Percentiles rank a stretch among this genome's conserved stretches.
phyloP scores from a whole-genome alignment of 1,140 invertebrate species.

The Hylyphantes graminicola region DNA sequence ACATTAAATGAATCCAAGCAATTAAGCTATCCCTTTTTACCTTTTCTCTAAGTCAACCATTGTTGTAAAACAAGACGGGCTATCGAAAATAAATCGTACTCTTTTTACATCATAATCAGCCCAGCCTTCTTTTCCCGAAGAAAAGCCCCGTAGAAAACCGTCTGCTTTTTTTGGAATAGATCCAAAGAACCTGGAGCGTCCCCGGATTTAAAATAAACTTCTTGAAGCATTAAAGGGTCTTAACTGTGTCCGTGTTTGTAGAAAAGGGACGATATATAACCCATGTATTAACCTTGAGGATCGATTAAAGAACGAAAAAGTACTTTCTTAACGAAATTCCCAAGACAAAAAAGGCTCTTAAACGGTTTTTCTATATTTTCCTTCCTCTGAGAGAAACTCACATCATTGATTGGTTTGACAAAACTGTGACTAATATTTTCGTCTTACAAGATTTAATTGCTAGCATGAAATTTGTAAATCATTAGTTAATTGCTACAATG shows the following conservation, averaged over 20 bases:
- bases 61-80: not conserved
- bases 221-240: not conserved
- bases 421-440: too few species aligned
- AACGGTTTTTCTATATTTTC: too few species aligned
- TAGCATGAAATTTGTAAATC: too few species aligned
- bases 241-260: not conserved
- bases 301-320: not conserved
- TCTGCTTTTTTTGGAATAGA: constrained; percentile 12
- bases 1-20: too few species aligned
- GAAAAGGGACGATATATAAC: not conserved
- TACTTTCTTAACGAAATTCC: not conserved
- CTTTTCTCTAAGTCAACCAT: not conserved
- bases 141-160: constrained; percentile 11
- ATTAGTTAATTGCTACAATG: too few species aligned
- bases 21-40: too few species aligned
- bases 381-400: too few species aligned
- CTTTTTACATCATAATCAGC: too few species aligned
- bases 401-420: too few species aligned
- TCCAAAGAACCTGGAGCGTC: constrained; percentile 20
- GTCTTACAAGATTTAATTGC: too few species aligned
- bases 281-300: not conserved
- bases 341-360: too few species aligned
- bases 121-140: not conserved
- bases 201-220: constrained; percentile 31
- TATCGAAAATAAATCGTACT: not conserved